Base-by-base conservation (phyloP, 1,140 invertebrate genomes). In the Drosophila azteca region DNA sequence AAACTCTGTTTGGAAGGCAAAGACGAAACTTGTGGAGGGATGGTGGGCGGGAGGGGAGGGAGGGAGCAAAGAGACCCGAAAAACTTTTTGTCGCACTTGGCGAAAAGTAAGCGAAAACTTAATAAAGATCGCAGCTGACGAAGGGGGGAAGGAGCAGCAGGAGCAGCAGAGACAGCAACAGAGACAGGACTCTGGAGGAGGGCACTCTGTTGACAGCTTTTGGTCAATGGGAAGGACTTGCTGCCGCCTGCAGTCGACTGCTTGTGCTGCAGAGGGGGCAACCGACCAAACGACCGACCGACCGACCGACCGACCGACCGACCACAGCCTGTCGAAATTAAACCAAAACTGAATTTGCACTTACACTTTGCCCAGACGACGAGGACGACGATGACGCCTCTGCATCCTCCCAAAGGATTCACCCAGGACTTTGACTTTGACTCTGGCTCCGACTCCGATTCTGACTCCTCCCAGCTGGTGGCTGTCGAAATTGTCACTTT, bases 61-160 rank as follows among this genome's bases (percentile, higher is more conserved):
- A 5, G 24, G 24, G 24, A 5, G 5, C 24, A 26, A 39, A 13
- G 11, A 75, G 82, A 73, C 35, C 58, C 64, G 35, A 51, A 44
- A 88, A 88, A 76, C 71, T 88, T 88, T 88, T 48, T 73, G 71
- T 79, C 75, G 83, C 83, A 82, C 75, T 88, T 70, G 79, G 72
- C 75, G 79, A 88, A 79, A 88, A 88, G 84, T 88, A 88, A 88
- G 83, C 79, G 83, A 88, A 88, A 88, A 88, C 83, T 88, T 88
- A 88, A 88, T 88, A 88, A 88, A 88, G 83, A 88, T 88, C 83
- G 83, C 84, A 79, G 83, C 72, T 76, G 68, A 77, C 64, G 66
- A 39, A 52, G 63, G 48, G 50, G 43, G 43, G 11, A 13, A 15
- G 13, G 24, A 46, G 24, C 17, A 20, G 24, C 22, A 24, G 24